Evolutionary conservation across 1,140 invertebrate genomes (phyloP).

Genomic region (Portunus trituberculatus): DNA sequence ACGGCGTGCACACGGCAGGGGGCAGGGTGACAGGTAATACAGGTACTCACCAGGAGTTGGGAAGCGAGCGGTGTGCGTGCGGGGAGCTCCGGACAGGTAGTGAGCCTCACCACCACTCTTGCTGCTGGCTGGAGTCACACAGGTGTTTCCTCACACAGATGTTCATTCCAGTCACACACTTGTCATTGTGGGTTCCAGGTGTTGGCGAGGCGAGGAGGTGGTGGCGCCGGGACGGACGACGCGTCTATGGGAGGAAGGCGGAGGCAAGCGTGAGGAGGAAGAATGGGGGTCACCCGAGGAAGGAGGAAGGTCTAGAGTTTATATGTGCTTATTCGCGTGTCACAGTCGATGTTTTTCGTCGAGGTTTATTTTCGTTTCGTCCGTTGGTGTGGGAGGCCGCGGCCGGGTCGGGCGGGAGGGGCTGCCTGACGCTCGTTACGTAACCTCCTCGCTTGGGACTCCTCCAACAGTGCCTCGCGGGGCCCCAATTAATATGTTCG

Average conservation of each 20-base stretch:
- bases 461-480: conserved; percentile 39
- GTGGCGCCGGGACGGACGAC: background rate
- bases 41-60: conserved; percentile 54
- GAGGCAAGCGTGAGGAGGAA: background rate
- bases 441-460: conserved; percentile 35
- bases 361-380: conserved; percentile 58
- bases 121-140: conserved; percentile 59
- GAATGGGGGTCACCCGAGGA: conserved; percentile 45
- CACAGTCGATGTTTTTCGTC: conserved; percentile 55
- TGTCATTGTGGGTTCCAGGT: conserved; percentile 55
- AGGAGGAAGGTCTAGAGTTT: conserved; percentile 41
- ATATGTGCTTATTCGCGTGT: conserved; percentile 50
- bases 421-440: conserved; percentile 50
- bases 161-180: conserved; percentile 64
- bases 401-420: conserved; percentile 43
- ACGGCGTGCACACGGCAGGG: background rate
- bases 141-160: conserved; percentile 60
- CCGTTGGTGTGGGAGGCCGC: conserved; percentile 38
- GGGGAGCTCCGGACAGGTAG: conserved; percentile 36
- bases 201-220: conserved; percentile 4
- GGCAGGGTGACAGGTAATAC: background rate
- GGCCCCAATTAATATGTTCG: background rate
- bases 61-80: conserved; percentile 57
- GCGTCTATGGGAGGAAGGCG: background rate
- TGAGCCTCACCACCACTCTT: conserved; percentile 37